A percentile compares a stretch with the other conserved stretches of the same genome.
Evolutionary conservation across 2,113 vertebrate genomes (phyloP).

Genomic region (Corythaixoides concolor): DNA sequence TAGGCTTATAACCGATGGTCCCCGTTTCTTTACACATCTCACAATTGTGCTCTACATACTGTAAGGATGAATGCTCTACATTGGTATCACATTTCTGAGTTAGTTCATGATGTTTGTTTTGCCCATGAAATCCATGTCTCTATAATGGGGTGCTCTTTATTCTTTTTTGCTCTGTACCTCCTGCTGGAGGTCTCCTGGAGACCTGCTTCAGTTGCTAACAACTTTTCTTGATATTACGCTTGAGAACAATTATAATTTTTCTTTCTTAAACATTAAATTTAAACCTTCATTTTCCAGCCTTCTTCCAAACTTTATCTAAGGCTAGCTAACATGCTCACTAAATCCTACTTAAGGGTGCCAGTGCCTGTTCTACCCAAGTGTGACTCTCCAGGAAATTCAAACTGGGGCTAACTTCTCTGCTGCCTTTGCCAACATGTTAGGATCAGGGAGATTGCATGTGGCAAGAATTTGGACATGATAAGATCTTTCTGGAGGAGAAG

Average conservation of each 20-base stretch:
- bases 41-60: rapidly evolving
- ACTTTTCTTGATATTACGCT: neutral
- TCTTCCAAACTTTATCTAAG: neutral
- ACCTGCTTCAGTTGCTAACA: neutral
- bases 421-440: neutral
- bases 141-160: neutral
- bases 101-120: neutral
- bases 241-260: neutral
- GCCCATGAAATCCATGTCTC: neutral
- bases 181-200: neutral
- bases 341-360: neutral
- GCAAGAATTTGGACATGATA: neutral
- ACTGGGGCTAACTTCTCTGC: neutral
- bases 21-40: neutral
- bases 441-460: neutral
- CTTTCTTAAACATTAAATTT: neutral
- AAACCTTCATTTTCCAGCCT: neutral
- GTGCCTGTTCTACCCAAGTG: neutral
- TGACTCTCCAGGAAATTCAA: neutral
- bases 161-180: neutral
- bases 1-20: neutral
- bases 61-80: neutral
- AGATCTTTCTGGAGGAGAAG: neutral
- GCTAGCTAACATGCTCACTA: neutral
- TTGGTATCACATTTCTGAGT: neutral